These are phyloP conservation scores for Aphidius colemani DNA, from an alignment of 2,888 invertebrate species.

Conservation along the genomic window DNA sequence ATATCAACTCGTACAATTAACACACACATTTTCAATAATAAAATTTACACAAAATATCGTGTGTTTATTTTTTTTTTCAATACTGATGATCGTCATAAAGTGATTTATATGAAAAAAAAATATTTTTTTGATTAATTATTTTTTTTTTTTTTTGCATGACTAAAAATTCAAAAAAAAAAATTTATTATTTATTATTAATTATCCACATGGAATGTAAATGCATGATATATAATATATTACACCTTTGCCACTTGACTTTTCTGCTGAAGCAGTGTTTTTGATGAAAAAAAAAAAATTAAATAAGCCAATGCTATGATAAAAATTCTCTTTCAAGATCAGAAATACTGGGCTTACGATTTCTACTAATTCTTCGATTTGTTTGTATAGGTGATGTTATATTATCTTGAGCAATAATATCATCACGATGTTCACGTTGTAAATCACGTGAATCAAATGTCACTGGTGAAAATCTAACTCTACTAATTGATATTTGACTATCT, in stretches of 20 bases:
- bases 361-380: conserved; percentile 59
- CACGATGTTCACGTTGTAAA: conserved; percentile 44
- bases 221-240: neutral
- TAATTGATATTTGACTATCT: conserved; percentile 65
- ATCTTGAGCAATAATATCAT: conserved; percentile 62
- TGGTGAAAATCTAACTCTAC: conserved; percentile 55
- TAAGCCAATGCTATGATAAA: conserved; percentile 63
- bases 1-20: neutral
- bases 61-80: no score
- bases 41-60: no score
- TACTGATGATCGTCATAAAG: no score
- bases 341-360: conserved; percentile 62
- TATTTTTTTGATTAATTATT: no score
- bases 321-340: conserved; percentile 64
- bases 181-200: neutral
- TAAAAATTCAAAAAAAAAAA: no score
- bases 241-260: neutral
- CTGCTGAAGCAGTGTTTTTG: neutral
- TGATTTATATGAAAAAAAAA: no score
- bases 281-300: conserved; percentile 40
- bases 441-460: conserved; percentile 53
- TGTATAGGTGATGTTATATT: conserved; percentile 64
- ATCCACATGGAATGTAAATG: neutral
- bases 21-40: no score
- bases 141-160: no score